Percentiles rank a stretch among this genome's conserved stretches.
phyloP scores from a whole-genome alignment of 2,888 invertebrate genomes.

The Mechanitis mazaeus region DNA sequence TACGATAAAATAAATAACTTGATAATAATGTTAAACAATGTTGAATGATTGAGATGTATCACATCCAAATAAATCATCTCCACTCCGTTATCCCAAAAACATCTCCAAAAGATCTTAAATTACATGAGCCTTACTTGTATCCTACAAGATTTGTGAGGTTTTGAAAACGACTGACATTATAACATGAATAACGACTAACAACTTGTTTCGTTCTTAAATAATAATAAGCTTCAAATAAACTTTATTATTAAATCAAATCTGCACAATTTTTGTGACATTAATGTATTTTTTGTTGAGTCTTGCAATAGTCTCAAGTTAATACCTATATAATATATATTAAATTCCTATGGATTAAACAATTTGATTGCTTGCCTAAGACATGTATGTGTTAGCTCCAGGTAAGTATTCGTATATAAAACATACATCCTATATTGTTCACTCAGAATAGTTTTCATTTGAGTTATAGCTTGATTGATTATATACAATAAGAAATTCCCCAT shows the following conservation, averaged over 20 bases:
- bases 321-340: too few species aligned
- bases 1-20: too few species aligned
- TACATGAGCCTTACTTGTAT: neutral
- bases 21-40: neutral
- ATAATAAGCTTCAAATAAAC: slow-evolving; percentile 27
- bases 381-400: too few species aligned
- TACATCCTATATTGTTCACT: too few species aligned
- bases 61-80: neutral
- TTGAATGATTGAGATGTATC: neutral
- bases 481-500: neutral
- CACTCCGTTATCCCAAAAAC: neutral
- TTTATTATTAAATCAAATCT: slow-evolving; percentile 20
- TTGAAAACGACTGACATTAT: slow-evolving; percentile 28
- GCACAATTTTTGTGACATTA: too few species aligned
- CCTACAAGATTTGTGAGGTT: neutral
- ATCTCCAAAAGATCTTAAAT: neutral
- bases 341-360: too few species aligned
- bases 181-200: slow-evolving; percentile 30
- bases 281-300: too few species aligned
- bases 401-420: too few species aligned
- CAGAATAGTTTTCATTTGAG: too few species aligned
- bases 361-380: too few species aligned
- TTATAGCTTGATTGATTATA: too few species aligned
- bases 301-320: too few species aligned
- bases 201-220: slow-evolving; percentile 30